Percentiles rank a stretch among this genome's conserved stretches.
These are phyloP conservation scores for Callipepla californica DNA, from an alignment of 2,113 vertebrate genomes.

Conservation along the genomic window DNA sequence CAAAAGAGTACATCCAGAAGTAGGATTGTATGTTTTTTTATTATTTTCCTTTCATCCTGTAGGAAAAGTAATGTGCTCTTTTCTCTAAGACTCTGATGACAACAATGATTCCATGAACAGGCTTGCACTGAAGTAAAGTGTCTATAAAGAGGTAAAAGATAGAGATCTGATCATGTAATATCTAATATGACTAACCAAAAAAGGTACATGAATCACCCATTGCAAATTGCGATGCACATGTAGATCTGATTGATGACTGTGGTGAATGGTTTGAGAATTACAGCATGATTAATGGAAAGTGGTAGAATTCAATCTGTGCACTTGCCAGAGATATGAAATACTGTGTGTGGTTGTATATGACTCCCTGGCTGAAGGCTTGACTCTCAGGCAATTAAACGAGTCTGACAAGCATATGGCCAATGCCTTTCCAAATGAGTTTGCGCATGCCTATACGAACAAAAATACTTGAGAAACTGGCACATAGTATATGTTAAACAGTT, in stretches of 20 bases:
- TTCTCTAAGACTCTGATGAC: not conserved
- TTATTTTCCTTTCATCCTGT: not conserved
- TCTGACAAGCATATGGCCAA: slow-evolving; percentile 12
- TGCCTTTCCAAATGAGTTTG: not conserved
- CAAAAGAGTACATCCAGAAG: not conserved
- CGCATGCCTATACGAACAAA: not conserved
- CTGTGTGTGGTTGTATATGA: not conserved
- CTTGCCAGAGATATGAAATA: slow-evolving; percentile 37
- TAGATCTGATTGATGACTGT: slow-evolving; percentile 3
- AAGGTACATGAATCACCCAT: not conserved
- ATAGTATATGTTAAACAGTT: not conserved
- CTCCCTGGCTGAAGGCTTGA: slow-evolving; percentile 12
- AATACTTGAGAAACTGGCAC: not conserved
- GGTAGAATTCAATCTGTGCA: slow-evolving; percentile 26
- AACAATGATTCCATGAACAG: not conserved
- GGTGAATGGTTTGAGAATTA: slow-evolving; percentile 27
- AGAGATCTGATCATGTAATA: not conserved
- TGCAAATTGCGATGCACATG: not conserved
- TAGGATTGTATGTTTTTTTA: fast-evolving
- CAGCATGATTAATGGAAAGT: slow-evolving; percentile 42
- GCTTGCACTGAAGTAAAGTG: not conserved
- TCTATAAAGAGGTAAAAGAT: not conserved
- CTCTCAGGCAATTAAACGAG: slow-evolving; percentile 11
- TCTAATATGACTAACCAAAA: slow-evolving; percentile 1
- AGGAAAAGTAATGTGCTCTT: fast-evolving